Evolutionary conservation across 1,140 invertebrate species (phyloP), one percentile per base, ranked within the genome.

Genomic region (Zaprionus ghesquierei): DNA sequence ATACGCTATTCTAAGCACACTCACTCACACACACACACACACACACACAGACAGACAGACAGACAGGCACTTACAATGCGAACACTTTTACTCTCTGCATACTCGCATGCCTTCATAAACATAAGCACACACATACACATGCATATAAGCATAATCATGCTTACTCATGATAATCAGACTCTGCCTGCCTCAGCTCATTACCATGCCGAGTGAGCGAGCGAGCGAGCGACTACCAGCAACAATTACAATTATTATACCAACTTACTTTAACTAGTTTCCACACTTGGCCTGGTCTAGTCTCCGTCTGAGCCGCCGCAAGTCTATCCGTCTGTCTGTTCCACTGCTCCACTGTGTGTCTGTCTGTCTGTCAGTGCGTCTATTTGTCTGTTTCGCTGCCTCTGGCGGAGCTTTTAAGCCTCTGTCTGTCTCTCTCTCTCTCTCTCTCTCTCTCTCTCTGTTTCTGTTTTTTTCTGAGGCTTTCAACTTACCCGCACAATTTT

Each of bases 241-340:
- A 86, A 89, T 86, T 77, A 86, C 75, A 89, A 86, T 86, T 86
- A 86, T 89, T 82, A 89, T 86, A 82, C 79, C 69, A 65, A 82
- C 66, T 59, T 29, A 59, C 72, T 75, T 87, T 79, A 87, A 84
- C 84, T 89, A 89, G 84, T 89, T 89, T 89, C 84, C 84, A 89
- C 77, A 89, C 84, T 84, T 89, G 84, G 84, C 84, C 84, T 89
- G 79, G 69, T 89, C 85, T 89, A 86, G 81, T 87, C 81, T 63
- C 41, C 10, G 63, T 72, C 56, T 55, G 15, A 22, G 35, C 53
- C 44, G 10, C 29, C n/a, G n/a, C n/a, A n/a, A 23, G 13, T 49
- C 41, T 33, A 9, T 25, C 12, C 58, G 54, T 66, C 38, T 15
- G 51, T 33, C 29, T 15, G 54, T 10, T n/a, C n/a, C n/a, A n/a